Percentiles rank a stretch among this genome's conserved stretches.
Conservation (phyloP, 2,113 vertebrate species). For the Oryzias woworae region DNA sequence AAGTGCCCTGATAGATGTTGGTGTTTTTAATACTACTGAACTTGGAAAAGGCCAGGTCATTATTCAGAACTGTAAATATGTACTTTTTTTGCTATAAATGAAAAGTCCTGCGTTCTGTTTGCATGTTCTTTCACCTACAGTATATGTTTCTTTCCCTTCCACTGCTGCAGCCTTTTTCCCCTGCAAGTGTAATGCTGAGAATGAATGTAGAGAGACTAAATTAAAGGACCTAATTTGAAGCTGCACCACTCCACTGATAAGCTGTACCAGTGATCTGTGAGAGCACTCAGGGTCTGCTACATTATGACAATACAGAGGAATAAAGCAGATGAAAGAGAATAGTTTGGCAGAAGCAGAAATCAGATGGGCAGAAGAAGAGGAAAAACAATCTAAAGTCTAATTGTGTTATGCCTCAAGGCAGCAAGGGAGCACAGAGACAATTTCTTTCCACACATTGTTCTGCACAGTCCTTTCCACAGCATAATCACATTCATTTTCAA, state of each 20-base stretch:
- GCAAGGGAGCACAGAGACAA: slow-evolving; percentile 42
- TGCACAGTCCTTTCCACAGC: slow-evolving; percentile 31
- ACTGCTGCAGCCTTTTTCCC: slow-evolving; percentile 26
- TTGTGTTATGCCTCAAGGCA: slow-evolving; percentile 67
- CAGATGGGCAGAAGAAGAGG: slow-evolving; percentile 59
- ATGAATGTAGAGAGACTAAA: slow-evolving; percentile 68
- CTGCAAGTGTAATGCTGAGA: slow-evolving; percentile 53
- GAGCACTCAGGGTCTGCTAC: slow-evolving; percentile 67
- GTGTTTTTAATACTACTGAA: neutral
- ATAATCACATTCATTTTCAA: slow-evolving; percentile 60
- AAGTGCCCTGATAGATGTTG: neutral
- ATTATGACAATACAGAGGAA: slow-evolving; percentile 71
- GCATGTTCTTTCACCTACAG: slow-evolving; percentile 36
- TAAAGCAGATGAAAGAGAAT: slow-evolving; percentile 68
- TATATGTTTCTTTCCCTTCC: slow-evolving; percentile 55
- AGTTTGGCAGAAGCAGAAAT: slow-evolving; percentile 61
- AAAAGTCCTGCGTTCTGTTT: slow-evolving; percentile 15
- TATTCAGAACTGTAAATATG: slow-evolving; percentile 6
- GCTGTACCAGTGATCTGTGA: slow-evolving; percentile 69
- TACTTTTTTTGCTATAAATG: slow-evolving; percentile 6
- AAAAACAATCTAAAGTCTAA: slow-evolving; percentile 68
- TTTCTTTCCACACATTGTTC: slow-evolving; percentile 51
- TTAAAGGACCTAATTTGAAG: slow-evolving; percentile 70
- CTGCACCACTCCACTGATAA: slow-evolving; percentile 70
- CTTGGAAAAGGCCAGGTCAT: neutral